A percentile compares a stretch with the other conserved stretches of the same genome.
phyloP scores from a whole-genome alignment of 2,113 vertebrate species.

The Galbula dea region DNA sequence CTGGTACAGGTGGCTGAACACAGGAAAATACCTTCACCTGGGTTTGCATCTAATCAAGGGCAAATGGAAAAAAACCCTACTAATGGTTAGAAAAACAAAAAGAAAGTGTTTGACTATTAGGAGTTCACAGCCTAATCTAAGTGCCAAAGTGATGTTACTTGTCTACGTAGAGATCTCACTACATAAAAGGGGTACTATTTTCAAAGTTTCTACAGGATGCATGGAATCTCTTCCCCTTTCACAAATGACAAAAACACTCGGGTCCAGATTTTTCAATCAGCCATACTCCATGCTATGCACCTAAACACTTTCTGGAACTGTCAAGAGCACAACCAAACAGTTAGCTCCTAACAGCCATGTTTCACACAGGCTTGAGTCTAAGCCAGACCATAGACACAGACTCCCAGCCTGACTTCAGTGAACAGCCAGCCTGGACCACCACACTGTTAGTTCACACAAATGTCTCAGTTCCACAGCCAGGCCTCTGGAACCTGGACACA shows the following conservation, averaged over 20 bases:
- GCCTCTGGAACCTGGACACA: not conserved
- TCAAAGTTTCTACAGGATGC: not conserved
- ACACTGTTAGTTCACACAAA: not conserved
- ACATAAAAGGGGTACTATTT: not conserved
- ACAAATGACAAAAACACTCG: not conserved
- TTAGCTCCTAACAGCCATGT: not conserved
- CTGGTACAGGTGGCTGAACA: not conserved
- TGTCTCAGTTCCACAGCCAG: not conserved
- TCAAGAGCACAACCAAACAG: accelerated
- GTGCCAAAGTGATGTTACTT: not conserved
- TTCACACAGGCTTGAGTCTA: not conserved
- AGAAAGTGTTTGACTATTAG: not conserved
- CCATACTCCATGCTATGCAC: not conserved
- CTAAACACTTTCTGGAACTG: not conserved
- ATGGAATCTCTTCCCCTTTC: not conserved
- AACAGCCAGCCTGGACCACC: not conserved
- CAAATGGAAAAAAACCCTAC: not conserved
- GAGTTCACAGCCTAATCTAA: not conserved
- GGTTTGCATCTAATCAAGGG: not conserved
- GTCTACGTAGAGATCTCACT: not conserved
- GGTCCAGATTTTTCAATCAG: not conserved
- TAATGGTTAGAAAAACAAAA: not conserved
- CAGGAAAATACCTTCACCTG: not conserved
- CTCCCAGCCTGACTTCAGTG: accelerated
- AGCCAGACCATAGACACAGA: not conserved